Percentiles rank a stretch among this genome's conserved stretches.
Conservation (phyloP, 2,888 invertebrate species). For the Sepioteuthis lessoniana region DNA sequence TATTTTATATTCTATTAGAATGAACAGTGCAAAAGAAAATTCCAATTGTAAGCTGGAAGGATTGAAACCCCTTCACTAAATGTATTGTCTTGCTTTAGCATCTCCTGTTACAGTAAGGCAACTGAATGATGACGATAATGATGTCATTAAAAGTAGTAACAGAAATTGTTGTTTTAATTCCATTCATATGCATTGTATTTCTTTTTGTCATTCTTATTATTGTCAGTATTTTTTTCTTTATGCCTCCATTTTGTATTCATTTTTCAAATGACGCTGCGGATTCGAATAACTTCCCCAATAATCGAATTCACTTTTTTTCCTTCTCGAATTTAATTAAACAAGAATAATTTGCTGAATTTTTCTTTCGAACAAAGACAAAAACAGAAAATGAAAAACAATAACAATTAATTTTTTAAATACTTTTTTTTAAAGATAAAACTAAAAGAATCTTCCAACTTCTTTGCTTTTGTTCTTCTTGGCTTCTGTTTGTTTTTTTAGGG, state of each 20-base stretch:
- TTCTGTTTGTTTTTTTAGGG: too few species aligned
- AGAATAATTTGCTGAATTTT: conserved; percentile 12
- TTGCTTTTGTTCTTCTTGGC: not conserved
- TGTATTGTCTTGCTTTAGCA: too few species aligned
- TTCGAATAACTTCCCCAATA: not conserved
- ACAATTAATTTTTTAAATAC: not conserved
- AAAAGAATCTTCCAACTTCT: not conserved
- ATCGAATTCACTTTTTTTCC: not conserved
- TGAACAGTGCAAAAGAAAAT: too few species aligned
- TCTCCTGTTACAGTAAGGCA: too few species aligned
- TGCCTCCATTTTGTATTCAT: not conserved
- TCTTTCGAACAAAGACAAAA: not conserved
- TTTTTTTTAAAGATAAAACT: not conserved
- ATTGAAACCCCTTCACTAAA: too few species aligned
- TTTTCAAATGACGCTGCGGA: not conserved
- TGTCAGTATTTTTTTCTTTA: not conserved
- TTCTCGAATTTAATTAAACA: conserved; percentile 10
- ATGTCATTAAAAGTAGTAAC: not conserved
- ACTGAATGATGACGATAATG: not conserved
- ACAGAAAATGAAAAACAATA: not conserved
- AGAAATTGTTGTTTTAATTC: conserved; percentile 12
- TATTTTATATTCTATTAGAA: too few species aligned
- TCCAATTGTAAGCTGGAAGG: too few species aligned
- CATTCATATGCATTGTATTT: not conserved
- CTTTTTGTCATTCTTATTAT: not conserved